Conservation (phyloP, 2,888 invertebrate species). For the Melikaiella ostensackeni region DNA sequence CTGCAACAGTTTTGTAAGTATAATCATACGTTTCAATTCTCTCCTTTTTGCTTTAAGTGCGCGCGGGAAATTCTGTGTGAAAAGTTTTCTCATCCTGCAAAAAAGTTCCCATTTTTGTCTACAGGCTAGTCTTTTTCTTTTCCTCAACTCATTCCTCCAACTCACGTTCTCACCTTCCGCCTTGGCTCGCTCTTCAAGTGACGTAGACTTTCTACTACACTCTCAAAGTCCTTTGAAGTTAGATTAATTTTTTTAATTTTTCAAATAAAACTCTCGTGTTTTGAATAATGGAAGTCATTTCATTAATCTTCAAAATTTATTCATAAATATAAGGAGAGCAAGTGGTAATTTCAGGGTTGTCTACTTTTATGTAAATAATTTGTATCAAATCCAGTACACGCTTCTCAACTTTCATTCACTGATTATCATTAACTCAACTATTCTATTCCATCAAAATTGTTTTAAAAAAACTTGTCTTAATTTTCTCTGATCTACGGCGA, state of each 20-base stretch:
- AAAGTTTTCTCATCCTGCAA: constrained; percentile 20
- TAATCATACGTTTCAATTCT: constrained; percentile 18
- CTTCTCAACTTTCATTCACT: too few species aligned
- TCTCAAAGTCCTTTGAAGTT: constrained; percentile 35
- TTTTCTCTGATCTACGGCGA: too few species aligned
- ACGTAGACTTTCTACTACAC: constrained; percentile 23
- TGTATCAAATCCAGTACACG: not conserved
- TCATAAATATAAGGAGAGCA: not conserved
- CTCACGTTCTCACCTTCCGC: constrained; percentile 1
- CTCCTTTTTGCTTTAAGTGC: not conserved
- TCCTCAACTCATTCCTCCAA: constrained; percentile 15
- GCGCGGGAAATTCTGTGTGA: constrained; percentile 6
- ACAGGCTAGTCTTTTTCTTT: not conserved
- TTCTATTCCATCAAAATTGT: too few species aligned
- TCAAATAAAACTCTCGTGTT: constrained; percentile 11
- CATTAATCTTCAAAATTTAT: not conserved
- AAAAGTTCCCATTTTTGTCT: constrained; percentile 20
- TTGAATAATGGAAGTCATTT: not conserved
- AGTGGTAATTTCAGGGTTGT: not conserved
- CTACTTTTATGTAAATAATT: not conserved
- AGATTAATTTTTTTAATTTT: constrained; percentile 37
- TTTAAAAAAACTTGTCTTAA: too few species aligned
- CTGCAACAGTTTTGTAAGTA: not conserved
- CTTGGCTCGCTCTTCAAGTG: constrained; percentile 22
- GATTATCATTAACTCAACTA: too few species aligned